phyloP scores from a whole-genome alignment of 2,797 vertebrate genomes.

The Telmatherina bonti region DNA sequence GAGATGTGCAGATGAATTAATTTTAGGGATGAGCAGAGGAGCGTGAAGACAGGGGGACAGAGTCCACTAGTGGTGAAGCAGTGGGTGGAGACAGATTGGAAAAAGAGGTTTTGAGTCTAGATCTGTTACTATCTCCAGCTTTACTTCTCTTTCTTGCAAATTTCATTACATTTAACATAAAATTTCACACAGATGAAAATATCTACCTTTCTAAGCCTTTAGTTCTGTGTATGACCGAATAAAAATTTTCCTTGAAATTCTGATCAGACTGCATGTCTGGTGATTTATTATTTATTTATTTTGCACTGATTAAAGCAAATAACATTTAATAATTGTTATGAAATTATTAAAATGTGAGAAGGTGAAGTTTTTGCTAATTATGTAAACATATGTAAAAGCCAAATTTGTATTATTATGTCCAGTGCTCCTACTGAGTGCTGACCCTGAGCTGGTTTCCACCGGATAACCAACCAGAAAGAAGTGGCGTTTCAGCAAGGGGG shows the following conservation, averaged over 20 bases:
- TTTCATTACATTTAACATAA: background rate
- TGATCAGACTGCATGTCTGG: background rate
- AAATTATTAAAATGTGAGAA: no score
- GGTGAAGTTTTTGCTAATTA: background rate
- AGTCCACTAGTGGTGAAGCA: constrained; percentile 79
- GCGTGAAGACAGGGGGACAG: constrained; percentile 83
- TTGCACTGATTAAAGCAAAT: no score
- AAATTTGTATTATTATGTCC: no score
- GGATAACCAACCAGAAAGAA: background rate
- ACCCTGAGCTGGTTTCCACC: background rate
- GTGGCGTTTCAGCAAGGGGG: background rate
- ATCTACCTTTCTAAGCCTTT: background rate
- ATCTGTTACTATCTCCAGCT: constrained; percentile 44
- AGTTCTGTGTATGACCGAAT: background rate
- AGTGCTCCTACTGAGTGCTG: background rate
- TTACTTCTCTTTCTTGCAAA: constrained; percentile 41
- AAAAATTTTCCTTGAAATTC: background rate
- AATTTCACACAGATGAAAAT: background rate
- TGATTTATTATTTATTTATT: background rate
- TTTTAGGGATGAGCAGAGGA: constrained; percentile 86
- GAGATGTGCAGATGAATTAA: constrained; percentile 89
- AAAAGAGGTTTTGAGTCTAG: constrained; percentile 48
- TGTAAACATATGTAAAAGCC: background rate
- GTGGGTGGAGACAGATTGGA: constrained; percentile 49
- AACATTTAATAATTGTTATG: no score